Evolutionary conservation across 1,140 invertebrate genomes (phyloP).

Genomic region (Sesamia nonagrioides): DNA sequence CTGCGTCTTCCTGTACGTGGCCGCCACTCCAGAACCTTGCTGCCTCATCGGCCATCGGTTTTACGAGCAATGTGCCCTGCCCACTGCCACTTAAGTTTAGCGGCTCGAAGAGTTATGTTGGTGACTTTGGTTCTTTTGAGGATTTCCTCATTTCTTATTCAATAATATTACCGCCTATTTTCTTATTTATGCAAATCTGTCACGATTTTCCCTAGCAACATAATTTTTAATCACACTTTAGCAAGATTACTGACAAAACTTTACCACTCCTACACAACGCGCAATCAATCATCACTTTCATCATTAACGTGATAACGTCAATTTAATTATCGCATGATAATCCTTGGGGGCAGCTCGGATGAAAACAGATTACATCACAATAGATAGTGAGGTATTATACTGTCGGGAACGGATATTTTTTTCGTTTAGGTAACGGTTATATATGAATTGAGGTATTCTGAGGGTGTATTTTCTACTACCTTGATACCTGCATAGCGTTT

Average conservation of each 20-base stretch:
- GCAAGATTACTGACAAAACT: conserved; percentile 20
- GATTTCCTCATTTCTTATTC: too few species aligned
- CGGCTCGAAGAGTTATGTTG: too few species aligned
- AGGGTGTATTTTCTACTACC: not conserved
- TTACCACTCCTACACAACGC: not conserved
- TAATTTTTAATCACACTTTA: conserved; percentile 17
- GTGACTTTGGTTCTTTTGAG: too few species aligned
- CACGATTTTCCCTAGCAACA: not conserved
- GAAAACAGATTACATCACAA: conserved; percentile 39
- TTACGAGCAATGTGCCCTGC: too few species aligned
- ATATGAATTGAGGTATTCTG: not conserved
- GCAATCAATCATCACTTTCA: conserved; percentile 49
- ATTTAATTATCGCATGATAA: conserved; percentile 46
- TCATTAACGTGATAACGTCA: conserved; percentile 50
- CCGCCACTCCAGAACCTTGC: too few species aligned
- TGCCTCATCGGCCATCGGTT: too few species aligned
- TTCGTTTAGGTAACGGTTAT: conserved; percentile 1
- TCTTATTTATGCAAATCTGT: too few species aligned
- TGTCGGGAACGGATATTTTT: conserved; percentile 24
- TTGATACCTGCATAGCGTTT: too few species aligned
- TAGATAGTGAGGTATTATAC: conserved; percentile 21
- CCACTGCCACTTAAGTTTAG: too few species aligned
- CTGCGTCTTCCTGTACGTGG: too few species aligned
- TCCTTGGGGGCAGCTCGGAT: conserved; percentile 20
- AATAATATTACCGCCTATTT: too few species aligned